Evolutionary conservation across 2,888 invertebrate genomes (phyloP).

Genomic region (Pseudoips prasinana): DNA sequence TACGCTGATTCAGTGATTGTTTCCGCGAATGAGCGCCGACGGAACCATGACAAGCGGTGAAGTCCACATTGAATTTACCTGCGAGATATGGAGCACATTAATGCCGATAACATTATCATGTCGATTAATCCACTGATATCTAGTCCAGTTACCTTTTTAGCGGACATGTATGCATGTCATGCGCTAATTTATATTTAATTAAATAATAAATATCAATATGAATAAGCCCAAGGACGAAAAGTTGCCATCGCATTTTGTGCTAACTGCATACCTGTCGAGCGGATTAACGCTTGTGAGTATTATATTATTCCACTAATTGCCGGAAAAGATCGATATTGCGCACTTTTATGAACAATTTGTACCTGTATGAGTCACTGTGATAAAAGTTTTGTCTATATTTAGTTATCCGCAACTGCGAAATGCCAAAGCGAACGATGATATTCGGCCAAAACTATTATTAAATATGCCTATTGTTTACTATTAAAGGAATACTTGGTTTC

Average conservation of each 20-base stretch:
- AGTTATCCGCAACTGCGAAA: too few relatives aligned
- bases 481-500: too few relatives aligned
- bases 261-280: slow-evolving; percentile 43
- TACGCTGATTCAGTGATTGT: too few relatives aligned
- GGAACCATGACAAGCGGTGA: background rate
- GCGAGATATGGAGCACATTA: slow-evolving; percentile 51
- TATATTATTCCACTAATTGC: background rate
- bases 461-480: too few relatives aligned
- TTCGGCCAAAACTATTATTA: too few relatives aligned
- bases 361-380: too few relatives aligned
- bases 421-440: too few relatives aligned
- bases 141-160: slow-evolving; percentile 49
- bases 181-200: slow-evolving; percentile 28
- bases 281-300: slow-evolving; percentile 56
- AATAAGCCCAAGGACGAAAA: slow-evolving; percentile 24
- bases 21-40: too few relatives aligned
- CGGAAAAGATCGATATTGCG: background rate
- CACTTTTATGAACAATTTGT: too few relatives aligned
- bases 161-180: slow-evolving; percentile 48
- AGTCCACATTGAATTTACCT: background rate
- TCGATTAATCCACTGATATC: slow-evolving; percentile 55
- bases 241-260: slow-evolving; percentile 38
- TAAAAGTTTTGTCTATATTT: too few relatives aligned
- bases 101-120: slow-evolving; percentile 70
- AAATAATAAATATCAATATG: slow-evolving; percentile 31